phyloP scores from a whole-genome alignment of 2,888 invertebrate genomes.

The Thyatira batis region DNA sequence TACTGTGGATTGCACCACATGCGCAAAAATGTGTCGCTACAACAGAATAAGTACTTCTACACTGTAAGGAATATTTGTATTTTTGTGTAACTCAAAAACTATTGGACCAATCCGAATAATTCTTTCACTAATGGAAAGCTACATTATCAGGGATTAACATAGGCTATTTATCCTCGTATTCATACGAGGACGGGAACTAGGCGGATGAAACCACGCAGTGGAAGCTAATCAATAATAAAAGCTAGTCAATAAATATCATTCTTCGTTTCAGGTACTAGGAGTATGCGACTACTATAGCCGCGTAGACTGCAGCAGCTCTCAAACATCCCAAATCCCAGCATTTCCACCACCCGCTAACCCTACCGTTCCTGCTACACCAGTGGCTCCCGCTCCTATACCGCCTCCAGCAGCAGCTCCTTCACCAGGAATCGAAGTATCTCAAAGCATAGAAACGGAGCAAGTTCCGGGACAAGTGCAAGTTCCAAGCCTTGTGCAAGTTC shows the following conservation, averaged over 20 bases:
- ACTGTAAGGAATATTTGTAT: no score
- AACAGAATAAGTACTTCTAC: no score
- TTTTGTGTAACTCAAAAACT: no score
- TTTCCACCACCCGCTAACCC: constrained; percentile 7
- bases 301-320: constrained; percentile 76
- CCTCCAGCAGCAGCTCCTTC: constrained; percentile 4
- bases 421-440: neutral
- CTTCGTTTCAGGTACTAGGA: constrained; percentile 77
- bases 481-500: neutral
- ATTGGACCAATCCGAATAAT: no score
- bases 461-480: neutral
- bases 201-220: no score
- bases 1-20: no score
- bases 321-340: constrained; percentile 5
- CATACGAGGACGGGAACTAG: no score
- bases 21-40: no score
- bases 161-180: no score
- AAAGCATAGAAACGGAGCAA: neutral
- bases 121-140: no score
- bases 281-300: constrained; percentile 85
- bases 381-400: constrained; percentile 10
- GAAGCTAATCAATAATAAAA: no score
- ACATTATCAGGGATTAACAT: no score
- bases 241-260: neutral
- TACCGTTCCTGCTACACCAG: constrained; percentile 6